A percentile compares a stretch with the other conserved stretches of the same genome.
Conservation (phyloP, 1,140 invertebrate genomes). For the Lucilia cuprina region DNA sequence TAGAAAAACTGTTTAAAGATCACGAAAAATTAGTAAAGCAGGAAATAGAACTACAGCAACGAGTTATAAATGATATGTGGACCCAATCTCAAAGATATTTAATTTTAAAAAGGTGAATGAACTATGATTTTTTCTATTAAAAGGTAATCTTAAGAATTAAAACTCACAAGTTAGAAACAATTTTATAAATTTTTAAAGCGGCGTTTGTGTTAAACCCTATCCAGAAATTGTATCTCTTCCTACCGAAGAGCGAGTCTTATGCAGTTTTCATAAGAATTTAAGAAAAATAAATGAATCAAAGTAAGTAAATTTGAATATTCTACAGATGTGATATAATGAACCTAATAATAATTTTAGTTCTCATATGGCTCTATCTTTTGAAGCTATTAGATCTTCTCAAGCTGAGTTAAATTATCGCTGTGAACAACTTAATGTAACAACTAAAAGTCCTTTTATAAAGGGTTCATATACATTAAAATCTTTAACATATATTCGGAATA, state of each 20-base stretch:
- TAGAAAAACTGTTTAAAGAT: slow-evolving; percentile 23
- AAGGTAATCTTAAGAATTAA: too few species aligned
- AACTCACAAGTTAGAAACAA: neutral
- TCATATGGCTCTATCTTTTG: neutral
- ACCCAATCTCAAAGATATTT: slow-evolving; percentile 34
- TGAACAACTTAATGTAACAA: slow-evolving; percentile 28
- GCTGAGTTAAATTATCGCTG: slow-evolving; percentile 10
- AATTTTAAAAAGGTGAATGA: slow-evolving; percentile 24
- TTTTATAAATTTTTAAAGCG: neutral
- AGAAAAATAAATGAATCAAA: slow-evolving; percentile 9
- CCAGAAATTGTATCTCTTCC: slow-evolving; percentile 34
- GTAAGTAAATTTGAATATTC: neutral
- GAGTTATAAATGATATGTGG: slow-evolving; percentile 28
- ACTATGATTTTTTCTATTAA: neutral
- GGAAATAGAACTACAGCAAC: slow-evolving; percentile 23
- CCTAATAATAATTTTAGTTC: slow-evolving; percentile 21
- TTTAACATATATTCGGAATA: neutral
- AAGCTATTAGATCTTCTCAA: neutral
- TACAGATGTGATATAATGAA: neutral
- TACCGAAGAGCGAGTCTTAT: neutral
- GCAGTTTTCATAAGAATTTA: slow-evolving; percentile 19
- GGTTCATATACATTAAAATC: slow-evolving; percentile 5
- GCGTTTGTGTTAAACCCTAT: slow-evolving; percentile 31
- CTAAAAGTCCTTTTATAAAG: slow-evolving; percentile 31
- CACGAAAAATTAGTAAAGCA: neutral